Percentiles rank a stretch among this genome's conserved stretches.
Conservation (phyloP, 2,113 vertebrate species). For the Arizona elegans region DNA sequence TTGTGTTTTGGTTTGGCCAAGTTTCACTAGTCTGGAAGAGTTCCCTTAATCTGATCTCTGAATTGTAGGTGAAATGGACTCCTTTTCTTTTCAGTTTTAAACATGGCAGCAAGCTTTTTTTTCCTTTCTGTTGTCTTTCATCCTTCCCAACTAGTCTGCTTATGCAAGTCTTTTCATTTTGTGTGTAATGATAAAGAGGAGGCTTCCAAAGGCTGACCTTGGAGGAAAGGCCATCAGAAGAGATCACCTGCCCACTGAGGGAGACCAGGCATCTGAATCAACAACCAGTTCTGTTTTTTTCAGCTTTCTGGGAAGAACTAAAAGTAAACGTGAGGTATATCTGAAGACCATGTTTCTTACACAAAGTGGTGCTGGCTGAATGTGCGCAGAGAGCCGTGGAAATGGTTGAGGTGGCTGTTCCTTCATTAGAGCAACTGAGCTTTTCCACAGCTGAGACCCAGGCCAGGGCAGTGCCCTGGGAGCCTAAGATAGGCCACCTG, state of each 20-base stretch:
- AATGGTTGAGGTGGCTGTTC: not conserved
- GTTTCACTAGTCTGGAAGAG: not conserved
- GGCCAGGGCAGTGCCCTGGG: fast-evolving
- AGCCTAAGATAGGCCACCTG: not conserved
- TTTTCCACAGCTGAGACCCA: not conserved
- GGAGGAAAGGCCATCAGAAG: not conserved
- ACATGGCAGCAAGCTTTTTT: not conserved
- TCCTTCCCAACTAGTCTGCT: not conserved
- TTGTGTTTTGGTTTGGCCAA: not conserved
- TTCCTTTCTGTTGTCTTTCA: not conserved
- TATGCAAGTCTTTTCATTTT: not conserved
- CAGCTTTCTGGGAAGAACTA: not conserved
- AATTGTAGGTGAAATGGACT: not conserved
- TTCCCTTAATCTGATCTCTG: not conserved
- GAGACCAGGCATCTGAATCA: not conserved
- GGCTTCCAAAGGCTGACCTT: no score
- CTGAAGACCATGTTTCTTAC: not conserved
- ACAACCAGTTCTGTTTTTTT: not conserved
- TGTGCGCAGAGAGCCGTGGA: not conserved
- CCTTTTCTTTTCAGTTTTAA: not conserved
- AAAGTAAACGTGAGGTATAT: fast-evolving
- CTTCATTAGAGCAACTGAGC: fast-evolving
- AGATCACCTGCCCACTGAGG: not conserved
- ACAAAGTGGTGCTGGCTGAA: fast-evolving
- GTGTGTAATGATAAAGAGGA: not conserved